phyloP scores from a whole-genome alignment of 2,888 invertebrate species.

The Platerodrilus igneus region DNA sequence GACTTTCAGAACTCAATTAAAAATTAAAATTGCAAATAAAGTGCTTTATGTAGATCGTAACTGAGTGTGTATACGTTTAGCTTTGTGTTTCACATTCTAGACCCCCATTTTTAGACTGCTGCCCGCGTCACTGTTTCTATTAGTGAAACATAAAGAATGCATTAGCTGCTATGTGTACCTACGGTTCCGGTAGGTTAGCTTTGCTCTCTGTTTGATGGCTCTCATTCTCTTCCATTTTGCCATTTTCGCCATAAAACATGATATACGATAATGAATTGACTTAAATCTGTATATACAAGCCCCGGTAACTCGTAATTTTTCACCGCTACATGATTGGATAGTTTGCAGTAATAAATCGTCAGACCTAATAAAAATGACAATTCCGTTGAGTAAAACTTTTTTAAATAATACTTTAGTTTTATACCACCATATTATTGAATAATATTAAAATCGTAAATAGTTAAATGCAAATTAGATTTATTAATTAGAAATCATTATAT shows the following conservation, averaged over 20 bases:
- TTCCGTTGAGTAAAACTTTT: too few species aligned
- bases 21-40: conserved; percentile 30
- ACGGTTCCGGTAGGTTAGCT: conserved; percentile 43
- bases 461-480: too few species aligned
- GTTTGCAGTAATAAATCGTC: too few species aligned
- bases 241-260: conserved; percentile 31
- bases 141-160: conserved; percentile 46
- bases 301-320: conserved; percentile 1
- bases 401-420: too few species aligned
- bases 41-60: conserved; percentile 25
- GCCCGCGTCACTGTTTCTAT: conserved; percentile 43
- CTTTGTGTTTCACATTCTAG: conserved; percentile 19
- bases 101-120: conserved; percentile 37
- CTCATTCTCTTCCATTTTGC: conserved; percentile 30
- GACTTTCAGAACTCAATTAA: conserved; percentile 27
- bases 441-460: too few species aligned
- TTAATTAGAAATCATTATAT: too few species aligned
- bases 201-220: conserved; percentile 39
- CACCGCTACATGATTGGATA: too few species aligned
- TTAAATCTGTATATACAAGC: conserved; percentile 12
- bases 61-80: conserved; percentile 11
- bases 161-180: conserved; percentile 44
- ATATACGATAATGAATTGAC: conserved; percentile 20
- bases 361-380: too few species aligned
- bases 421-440: too few species aligned